A percentile compares a stretch with the other conserved stretches of the same genome.
These are phyloP conservation scores for Loxodonta africana DNA, from an alignment of 2,113 vertebrate genomes.

Conservation along the genomic window DNA sequence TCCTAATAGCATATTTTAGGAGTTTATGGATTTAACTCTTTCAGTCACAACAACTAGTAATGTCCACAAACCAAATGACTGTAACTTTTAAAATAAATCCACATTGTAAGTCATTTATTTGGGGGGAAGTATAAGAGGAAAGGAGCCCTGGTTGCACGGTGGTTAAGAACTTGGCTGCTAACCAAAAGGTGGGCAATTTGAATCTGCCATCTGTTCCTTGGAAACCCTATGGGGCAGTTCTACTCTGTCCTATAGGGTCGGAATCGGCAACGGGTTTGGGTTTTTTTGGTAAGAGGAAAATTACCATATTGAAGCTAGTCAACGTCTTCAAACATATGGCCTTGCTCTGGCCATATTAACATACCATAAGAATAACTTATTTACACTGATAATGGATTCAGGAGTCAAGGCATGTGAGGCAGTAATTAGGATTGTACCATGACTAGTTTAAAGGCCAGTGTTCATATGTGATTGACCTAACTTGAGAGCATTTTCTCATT, in stretches of 20 bases:
- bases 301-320: neutral
- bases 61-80: slow-evolving; percentile 56
- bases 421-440: slow-evolving; percentile 43
- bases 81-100: slow-evolving; percentile 67
- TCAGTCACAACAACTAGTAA: slow-evolving; percentile 7
- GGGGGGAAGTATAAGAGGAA: neutral
- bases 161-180: no score
- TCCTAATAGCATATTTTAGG: slow-evolving; percentile 52
- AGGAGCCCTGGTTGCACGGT: neutral
- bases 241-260: no score
- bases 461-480: slow-evolving; percentile 42
- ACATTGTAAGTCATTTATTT: slow-evolving; percentile 26
- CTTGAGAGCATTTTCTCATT: slow-evolving; percentile 26
- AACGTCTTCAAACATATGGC: slow-evolving; percentile 43
- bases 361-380: slow-evolving; percentile 31
- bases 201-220: no score
- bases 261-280: no score
- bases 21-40: slow-evolving; percentile 64
- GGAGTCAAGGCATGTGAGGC: neutral
- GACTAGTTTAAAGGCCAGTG: slow-evolving; percentile 22
- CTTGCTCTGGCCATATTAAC: slow-evolving; percentile 1
- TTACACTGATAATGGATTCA: neutral
- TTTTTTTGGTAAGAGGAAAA: neutral
- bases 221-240: no score
- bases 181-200: no score